These are phyloP conservation scores for Gobio gobio DNA, from an alignment of 2,113 vertebrate genomes.

Conservation along the genomic window DNA sequence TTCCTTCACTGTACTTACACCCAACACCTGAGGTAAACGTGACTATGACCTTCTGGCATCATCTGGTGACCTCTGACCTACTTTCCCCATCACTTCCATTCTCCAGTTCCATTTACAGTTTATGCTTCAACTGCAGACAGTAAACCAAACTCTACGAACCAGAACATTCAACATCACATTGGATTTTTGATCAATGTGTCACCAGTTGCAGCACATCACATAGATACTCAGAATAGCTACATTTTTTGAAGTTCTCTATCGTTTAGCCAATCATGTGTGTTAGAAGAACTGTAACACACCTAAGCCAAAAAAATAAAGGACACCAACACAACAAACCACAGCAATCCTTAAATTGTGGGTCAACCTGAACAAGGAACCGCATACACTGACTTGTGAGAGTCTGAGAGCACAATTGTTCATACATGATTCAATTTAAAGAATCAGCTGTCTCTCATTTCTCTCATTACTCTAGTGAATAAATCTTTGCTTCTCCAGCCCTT, in stretches of 20 bases:
- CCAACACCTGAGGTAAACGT: neutral
- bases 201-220: neutral
- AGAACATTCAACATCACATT: neutral
- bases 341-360: neutral
- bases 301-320: neutral
- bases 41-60: neutral
- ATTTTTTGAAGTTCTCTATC: neutral
- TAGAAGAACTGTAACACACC: neutral
- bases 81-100: neutral
- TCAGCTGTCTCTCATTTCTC: conserved; percentile 24
- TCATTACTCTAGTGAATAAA: conserved; percentile 33
- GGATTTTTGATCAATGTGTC: too few relatives aligned
- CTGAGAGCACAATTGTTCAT: neutral
- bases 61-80: neutral
- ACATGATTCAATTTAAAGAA: conserved; percentile 5
- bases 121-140: neutral
- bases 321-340: neutral
- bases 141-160: neutral
- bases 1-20: neutral
- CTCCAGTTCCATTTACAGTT: neutral
- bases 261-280: neutral
- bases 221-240: neutral
- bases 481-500: conserved; percentile 8
- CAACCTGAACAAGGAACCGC: neutral
- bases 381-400: neutral